phyloP scores from a whole-genome alignment of 2,888 invertebrate genomes.

The Chrysopilus asiliformis region DNA sequence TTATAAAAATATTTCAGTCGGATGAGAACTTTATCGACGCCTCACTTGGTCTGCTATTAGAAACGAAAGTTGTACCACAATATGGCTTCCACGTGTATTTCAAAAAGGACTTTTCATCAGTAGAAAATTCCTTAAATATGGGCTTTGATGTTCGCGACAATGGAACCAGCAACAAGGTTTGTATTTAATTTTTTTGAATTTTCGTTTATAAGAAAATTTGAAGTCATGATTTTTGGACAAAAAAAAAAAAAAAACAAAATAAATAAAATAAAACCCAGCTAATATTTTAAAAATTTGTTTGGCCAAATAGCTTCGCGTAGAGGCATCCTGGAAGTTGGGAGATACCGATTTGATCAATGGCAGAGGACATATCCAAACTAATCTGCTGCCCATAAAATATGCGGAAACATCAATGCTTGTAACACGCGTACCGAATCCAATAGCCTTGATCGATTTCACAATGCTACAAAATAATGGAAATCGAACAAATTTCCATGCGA shows the following conservation, averaged over 20 bases:
- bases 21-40: constrained; percentile 53
- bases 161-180: constrained; percentile 41
- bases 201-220: neutral
- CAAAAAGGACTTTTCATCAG: constrained; percentile 53
- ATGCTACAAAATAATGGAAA: neutral
- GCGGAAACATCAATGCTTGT: neutral
- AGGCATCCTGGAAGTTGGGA: constrained; percentile 14
- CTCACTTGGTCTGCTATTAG: constrained; percentile 45
- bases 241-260: too few relatives aligned
- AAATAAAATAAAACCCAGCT: too few relatives aligned
- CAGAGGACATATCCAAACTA: neutral
- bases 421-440: neutral
- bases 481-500: constrained; percentile 26
- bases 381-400: neutral
- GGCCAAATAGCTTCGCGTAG: constrained; percentile 25
- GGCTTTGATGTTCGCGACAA: constrained; percentile 47
- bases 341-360: too few relatives aligned
- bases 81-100: constrained; percentile 51
- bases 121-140: constrained; percentile 49
- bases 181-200: constrained; percentile 12
- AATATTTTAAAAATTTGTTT: too few relatives aligned
- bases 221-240: neutral
- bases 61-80: constrained; percentile 47
- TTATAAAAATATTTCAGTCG: constrained; percentile 18
- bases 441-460: neutral